phyloP scores from a whole-genome alignment of 2,797 vertebrate genomes.

The Oryzias sinensis region DNA sequence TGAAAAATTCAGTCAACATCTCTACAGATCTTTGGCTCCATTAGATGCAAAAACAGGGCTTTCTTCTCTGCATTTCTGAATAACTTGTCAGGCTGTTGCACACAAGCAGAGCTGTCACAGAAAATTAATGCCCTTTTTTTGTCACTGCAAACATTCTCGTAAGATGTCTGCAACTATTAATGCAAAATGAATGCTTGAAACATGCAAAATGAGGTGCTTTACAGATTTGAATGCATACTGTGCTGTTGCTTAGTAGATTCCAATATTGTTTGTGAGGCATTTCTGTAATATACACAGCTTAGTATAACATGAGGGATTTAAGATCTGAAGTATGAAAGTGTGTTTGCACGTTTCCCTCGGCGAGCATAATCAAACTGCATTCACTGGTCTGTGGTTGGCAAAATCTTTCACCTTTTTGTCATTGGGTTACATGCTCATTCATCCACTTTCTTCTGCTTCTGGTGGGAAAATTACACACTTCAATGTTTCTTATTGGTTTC shows the following conservation, averaged over 20 bases:
- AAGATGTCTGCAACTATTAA: conserved; percentile 8
- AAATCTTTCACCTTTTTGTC: conserved; percentile 17
- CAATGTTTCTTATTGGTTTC: conserved; percentile 23
- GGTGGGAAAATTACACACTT: conserved; percentile 33
- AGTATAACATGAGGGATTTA: conserved; percentile 10
- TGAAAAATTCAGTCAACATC: conserved; percentile 8
- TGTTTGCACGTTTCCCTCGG: conserved; percentile 17
- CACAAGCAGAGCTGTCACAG: conserved; percentile 10
- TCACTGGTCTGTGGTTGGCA: conserved; percentile 9
- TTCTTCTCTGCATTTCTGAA: neutral
- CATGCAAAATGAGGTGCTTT: conserved; percentile 18
- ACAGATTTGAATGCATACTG: conserved; percentile 7
- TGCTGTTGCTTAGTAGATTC: neutral
- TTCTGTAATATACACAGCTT: conserved; percentile 8
- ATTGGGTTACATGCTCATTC: conserved; percentile 11
- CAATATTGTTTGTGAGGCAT: conserved; percentile 2
- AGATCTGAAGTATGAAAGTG: conserved; percentile 1
- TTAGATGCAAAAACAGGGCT: conserved; percentile 11
- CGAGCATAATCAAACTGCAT: conserved; percentile 11
- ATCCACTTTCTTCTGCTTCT: conserved; percentile 9
- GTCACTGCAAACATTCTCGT: conserved; percentile 10
- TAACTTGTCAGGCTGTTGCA: conserved; percentile 4
- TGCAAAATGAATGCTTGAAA: conserved; percentile 6
- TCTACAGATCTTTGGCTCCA: conserved; percentile 7
- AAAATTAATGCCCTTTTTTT: conserved; percentile 1